Percentiles rank a stretch among this genome's conserved stretches.
Evolutionary conservation across 2,113 vertebrate species (phyloP).

Genomic region (Gobiocypris rarus): DNA sequence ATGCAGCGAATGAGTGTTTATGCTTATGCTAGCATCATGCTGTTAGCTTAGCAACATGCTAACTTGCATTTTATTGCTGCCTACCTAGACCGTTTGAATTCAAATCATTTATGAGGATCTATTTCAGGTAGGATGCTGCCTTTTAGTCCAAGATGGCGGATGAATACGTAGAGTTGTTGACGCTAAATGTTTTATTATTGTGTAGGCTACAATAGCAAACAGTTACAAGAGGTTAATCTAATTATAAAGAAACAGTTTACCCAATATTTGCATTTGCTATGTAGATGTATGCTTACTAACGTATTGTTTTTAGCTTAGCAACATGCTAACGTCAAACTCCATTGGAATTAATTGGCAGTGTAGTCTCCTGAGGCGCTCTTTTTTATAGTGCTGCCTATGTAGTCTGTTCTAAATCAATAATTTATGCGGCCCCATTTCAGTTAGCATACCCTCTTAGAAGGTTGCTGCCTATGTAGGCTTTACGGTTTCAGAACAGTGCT

Average conservation of each 20-base stretch:
- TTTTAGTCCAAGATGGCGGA: not conserved
- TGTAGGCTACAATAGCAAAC: not conserved
- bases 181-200: not conserved
- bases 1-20: not conserved
- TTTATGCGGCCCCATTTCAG: not conserved
- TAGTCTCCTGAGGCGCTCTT: not conserved
- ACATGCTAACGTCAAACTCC: not conserved
- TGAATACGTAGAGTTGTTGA: not conserved
- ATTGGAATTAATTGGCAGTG: not conserved
- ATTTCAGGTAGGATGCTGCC: not conserved
- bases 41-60: conserved; percentile 2
- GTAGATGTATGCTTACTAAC: not conserved
- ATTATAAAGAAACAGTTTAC: no score
- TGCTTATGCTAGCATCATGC: not conserved
- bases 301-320: not conserved
- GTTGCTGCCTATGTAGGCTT: not conserved
- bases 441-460: not conserved
- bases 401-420: not conserved
- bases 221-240: not conserved
- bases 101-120: not conserved
- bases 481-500: not conserved
- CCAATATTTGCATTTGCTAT: no score
- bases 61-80: not conserved
- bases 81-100: not conserved
- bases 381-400: not conserved